Conservation (phyloP, 1,140 invertebrate genomes). For the Drosophila kikkawai region DNA sequence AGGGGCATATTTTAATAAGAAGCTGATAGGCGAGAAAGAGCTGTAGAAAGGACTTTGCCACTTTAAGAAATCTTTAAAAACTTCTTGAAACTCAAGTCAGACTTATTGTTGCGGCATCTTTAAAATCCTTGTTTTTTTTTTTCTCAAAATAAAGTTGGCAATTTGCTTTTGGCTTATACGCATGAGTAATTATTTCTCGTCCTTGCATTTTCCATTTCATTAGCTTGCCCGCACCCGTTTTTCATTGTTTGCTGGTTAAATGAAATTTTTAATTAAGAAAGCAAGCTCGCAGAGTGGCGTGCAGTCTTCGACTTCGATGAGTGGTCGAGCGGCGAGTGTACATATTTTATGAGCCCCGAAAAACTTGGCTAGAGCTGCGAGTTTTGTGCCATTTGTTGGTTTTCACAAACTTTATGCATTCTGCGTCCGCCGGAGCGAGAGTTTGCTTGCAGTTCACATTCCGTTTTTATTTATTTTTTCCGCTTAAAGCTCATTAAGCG, state of each 20-base stretch:
- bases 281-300: conserved; percentile 21
- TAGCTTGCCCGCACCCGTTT: conserved; percentile 23
- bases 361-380: conserved; percentile 26
- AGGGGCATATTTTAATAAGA: background rate
- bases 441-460: conserved; percentile 8
- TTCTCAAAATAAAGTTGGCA: conserved; percentile 12
- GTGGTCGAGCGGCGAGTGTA: conserved; percentile 28
- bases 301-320: conserved; percentile 44
- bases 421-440: conserved; percentile 10
- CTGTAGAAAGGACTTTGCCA: background rate
- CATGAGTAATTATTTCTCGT: conserved; percentile 35
- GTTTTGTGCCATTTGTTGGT: conserved; percentile 38
- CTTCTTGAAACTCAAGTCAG: background rate
- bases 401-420: conserved; percentile 50
- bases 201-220: conserved; percentile 54
- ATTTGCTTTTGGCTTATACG: conserved; percentile 41
- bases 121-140: conserved; percentile 1
- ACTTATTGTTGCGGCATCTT: background rate
- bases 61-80: conserved; percentile 1
- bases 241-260: conserved; percentile 48
- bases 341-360: conserved; percentile 33
- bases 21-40: background rate
- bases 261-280: conserved; percentile 64
- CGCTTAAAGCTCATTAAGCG: conserved; percentile 69
- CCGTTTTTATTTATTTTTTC: conserved; percentile 38